These are phyloP conservation scores for Diogma glabrata DNA, from an alignment of 2,888 invertebrate genomes.

Conservation along the genomic window DNA sequence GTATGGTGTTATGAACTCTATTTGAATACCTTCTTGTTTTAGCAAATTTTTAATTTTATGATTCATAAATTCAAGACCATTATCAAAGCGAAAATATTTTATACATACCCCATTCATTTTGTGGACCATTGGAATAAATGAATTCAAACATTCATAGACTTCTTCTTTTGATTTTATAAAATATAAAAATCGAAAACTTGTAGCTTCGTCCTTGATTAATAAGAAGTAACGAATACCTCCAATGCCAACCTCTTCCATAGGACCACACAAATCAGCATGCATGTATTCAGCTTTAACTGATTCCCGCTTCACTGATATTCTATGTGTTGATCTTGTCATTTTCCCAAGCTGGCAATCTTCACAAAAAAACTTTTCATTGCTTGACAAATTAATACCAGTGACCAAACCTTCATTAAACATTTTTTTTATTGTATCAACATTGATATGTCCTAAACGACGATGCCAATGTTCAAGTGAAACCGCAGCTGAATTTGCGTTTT, in stretches of 20 bases:
- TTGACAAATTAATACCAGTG: neutral
- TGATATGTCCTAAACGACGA: neutral
- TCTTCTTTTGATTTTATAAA: neutral
- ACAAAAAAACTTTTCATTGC: neutral
- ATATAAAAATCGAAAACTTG: conserved; percentile 9
- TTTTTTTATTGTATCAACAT: neutral
- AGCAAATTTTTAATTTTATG: conserved; percentile 12
- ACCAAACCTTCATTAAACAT: neutral
- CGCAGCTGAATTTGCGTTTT: no score
- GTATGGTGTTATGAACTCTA: conserved; percentile 13
- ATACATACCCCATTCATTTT: no score
- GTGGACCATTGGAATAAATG: neutral
- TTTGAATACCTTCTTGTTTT: neutral
- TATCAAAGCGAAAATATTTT: conserved; percentile 10
- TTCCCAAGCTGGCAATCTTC: neutral
- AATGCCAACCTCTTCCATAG: conserved; percentile 8
- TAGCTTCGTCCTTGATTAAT: conserved; percentile 12
- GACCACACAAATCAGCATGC: conserved; percentile 1
- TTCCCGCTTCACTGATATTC: no score
- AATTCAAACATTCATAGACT: neutral
- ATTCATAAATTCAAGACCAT: conserved; percentile 12
- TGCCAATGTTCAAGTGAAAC: neutral
- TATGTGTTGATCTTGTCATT: neutral
- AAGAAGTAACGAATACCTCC: conserved; percentile 11
- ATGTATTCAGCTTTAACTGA: no score